phyloP scores from a whole-genome alignment of 2,797 vertebrate genomes.

The Spea hammondii region DNA sequence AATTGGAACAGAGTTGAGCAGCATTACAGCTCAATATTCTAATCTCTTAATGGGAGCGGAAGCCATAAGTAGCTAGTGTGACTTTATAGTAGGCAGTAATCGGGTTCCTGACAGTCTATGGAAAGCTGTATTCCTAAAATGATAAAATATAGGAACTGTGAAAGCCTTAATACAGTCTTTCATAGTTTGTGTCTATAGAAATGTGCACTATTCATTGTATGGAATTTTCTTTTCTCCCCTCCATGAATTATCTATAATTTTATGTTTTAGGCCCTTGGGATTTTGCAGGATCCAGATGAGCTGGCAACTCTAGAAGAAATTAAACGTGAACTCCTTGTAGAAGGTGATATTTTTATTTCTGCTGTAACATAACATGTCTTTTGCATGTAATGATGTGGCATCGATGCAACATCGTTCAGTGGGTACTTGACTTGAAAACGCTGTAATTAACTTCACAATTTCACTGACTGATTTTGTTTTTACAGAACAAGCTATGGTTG shows the following conservation, averaged over 20 bases:
- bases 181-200: too few species aligned
- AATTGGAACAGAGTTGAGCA: too few species aligned
- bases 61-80: too few species aligned
- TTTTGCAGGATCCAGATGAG: slow-evolving; percentile 71
- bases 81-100: too few species aligned
- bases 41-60: too few species aligned
- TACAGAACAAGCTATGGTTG: slow-evolving; percentile 78
- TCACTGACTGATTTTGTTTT: not conserved
- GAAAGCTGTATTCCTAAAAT: too few species aligned
- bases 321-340: slow-evolving; percentile 79
- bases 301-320: slow-evolving; percentile 84
- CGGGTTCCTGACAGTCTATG: too few species aligned
- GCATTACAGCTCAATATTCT: too few species aligned
- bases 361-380: not conserved
- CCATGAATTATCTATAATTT: not conserved
- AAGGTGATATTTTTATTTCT: slow-evolving; percentile 69
- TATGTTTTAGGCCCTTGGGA: slow-evolving; percentile 39
- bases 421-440: not conserved
- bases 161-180: too few species aligned
- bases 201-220: not conserved
- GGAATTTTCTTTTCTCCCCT: not conserved
- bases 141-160: too few species aligned
- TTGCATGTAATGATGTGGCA: not conserved
- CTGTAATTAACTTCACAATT: not conserved
- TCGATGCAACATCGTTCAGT: too few species aligned